A percentile compares a stretch with the other conserved stretches of the same genome.
Evolutionary conservation across 2,113 vertebrate species (phyloP).

Genomic region (Percopsis transmontana): DNA sequence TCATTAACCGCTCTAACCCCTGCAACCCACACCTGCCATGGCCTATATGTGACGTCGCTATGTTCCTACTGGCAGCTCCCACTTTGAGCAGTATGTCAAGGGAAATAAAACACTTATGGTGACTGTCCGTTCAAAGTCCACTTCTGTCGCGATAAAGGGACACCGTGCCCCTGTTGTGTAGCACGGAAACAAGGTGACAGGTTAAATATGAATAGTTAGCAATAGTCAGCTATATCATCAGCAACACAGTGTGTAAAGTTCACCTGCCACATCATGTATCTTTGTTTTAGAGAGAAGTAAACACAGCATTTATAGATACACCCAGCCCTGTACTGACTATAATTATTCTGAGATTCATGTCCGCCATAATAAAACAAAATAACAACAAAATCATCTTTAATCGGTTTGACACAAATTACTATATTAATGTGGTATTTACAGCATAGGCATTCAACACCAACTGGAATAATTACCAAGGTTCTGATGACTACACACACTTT

Average conservation of each 20-base stretch:
- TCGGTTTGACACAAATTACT: too few relatives aligned
- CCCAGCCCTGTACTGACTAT: background rate
- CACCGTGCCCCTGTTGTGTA: conserved; percentile 33
- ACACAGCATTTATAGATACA: conserved; percentile 19
- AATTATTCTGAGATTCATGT: background rate
- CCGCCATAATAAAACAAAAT: too few relatives aligned
- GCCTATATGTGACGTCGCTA: conserved; percentile 2
- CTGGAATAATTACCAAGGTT: background rate
- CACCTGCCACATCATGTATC: conserved; percentile 25
- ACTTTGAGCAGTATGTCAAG: conserved; percentile 41
- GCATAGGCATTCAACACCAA: background rate
- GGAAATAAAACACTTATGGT: conserved; percentile 16
- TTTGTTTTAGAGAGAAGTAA: conserved; percentile 25
- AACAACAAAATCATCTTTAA: too few relatives aligned
- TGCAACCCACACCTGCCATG: conserved; percentile 57
- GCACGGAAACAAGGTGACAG: background rate
- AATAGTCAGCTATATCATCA: conserved; percentile 31
- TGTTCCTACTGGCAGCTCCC: conserved; percentile 25
- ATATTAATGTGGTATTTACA: background rate
- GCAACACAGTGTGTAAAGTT: conserved; percentile 49
- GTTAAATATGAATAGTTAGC: conserved; percentile 37
- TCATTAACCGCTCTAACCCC: conserved; percentile 55
- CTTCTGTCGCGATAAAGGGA: background rate
- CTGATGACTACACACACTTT: background rate
- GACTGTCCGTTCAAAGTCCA: conserved; percentile 3